Conservation (phyloP, 2,888 invertebrate genomes). For the Chaetogeoica ovagalla region DNA sequence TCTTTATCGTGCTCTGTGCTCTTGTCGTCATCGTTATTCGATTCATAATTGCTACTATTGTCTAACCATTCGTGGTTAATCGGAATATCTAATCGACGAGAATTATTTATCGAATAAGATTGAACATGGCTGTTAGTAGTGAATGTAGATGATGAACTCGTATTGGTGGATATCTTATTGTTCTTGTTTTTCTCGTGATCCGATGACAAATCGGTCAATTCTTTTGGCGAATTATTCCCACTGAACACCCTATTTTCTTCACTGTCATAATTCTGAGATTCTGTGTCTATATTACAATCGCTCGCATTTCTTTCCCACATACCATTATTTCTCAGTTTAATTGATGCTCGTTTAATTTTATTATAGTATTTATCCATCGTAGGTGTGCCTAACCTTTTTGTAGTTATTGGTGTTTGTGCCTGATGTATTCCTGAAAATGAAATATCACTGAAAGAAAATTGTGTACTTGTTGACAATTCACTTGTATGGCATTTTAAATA, state of each 20-base stretch:
- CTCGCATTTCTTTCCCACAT: neutral
- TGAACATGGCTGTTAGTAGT: neutral
- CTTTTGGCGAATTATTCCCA: neutral
- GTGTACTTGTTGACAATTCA: neutral
- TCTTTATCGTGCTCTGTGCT: neutral
- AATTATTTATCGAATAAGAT: neutral
- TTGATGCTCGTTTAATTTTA: conserved; percentile 3
- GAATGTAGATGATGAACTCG: neutral
- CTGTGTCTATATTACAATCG: neutral
- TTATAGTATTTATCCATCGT: neutral
- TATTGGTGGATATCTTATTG: neutral
- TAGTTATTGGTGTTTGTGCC: neutral
- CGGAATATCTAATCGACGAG: neutral
- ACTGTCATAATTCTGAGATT: neutral
- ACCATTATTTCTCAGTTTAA: neutral
- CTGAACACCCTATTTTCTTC: neutral
- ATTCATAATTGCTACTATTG: neutral
- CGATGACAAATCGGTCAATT: neutral
- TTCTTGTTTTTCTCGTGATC: neutral
- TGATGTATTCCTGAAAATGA: conserved; percentile 15
- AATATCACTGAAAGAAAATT: neutral
- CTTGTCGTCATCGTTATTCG: neutral
- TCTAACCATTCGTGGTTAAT: neutral
- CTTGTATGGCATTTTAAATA: neutral
- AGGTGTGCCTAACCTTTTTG: neutral